Percentiles rank a stretch among this genome's conserved stretches.
phyloP scores from a whole-genome alignment of 1,140 invertebrate species.

The Brachionus calyciflorus region DNA sequence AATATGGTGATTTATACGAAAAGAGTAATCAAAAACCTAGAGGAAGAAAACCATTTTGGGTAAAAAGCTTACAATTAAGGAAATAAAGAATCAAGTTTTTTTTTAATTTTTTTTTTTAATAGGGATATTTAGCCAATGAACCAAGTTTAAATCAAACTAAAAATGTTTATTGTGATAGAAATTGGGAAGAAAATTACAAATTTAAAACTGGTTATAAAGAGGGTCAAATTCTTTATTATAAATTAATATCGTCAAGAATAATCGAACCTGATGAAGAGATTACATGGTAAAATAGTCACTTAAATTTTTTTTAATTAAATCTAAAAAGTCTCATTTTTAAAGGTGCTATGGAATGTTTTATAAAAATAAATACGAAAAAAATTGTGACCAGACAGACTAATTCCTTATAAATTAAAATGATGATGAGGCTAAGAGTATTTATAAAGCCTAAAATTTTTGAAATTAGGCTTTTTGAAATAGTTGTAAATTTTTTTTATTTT shows the following conservation, averaged over 20 bases:
- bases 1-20: neutral
- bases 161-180: neutral
- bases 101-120: neutral
- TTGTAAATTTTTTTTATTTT: no score
- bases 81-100: no score
- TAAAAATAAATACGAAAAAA: no score
- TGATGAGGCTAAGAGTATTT: no score
- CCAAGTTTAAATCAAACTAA: neutral
- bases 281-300: neutral
- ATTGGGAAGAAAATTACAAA: no score
- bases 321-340: no score
- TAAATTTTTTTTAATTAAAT: no score
- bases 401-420: no score
- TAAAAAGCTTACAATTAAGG: neutral
- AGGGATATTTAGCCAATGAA: neutral
- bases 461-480: no score
- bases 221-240: neutral
- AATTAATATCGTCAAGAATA: neutral
- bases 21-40: neutral
- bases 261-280: neutral
- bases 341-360: no score
- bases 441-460: no score
- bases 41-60: conserved; percentile 12
- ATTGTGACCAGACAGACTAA: no score
- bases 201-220: neutral